Evolutionary conservation across 2,888 invertebrate genomes (phyloP), one percentile per base, ranked within the genome.

Genomic region (Zaprionus bogoriensis): DNA sequence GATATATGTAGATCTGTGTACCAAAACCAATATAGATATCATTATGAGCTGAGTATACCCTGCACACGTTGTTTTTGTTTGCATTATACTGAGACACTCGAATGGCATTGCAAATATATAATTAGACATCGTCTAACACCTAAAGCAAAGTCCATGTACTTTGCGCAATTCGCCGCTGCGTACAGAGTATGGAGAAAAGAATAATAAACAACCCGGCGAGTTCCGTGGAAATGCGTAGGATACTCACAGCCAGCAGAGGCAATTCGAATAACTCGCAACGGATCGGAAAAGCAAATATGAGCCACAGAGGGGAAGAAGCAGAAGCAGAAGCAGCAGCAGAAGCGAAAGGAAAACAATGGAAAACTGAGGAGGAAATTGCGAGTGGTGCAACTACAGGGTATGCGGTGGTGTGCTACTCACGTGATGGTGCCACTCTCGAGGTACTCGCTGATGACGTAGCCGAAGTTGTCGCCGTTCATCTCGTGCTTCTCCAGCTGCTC

Each of bases 391-490:
- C n/a, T 36, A 17, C 32, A 19, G 20, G 12, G 12, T 45, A 23
- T 27, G n/a, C n/a, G n/a, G n/a, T n/a, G n/a, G n/a, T 38, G 17
- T 14, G 28, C 4, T 53, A 72, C 89, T 88, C 65, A 89, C 89
- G 62, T 52, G 2, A 57, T 9, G 3, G 70, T 77, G 2, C 78
- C 88, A 63, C 89, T 79, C 14, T 70, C 54, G 9, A 69, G 68
- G 47, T 88, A 89, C 58, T 88, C 82, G 28, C 92, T 90, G n/a
- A 96, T 92, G 70, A 92, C 91, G 87, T 97, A 97, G 2, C 92
- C 92, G 83, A 97, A 96, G 83, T 95, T 92, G 4, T 93, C 93
- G 17, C 96, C 97, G 85, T 96, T 96, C 78, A 94, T 93, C 74
- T 94, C 92, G 86, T 93, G 92, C 41, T 92, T 92, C 17, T 93